Conservation (phyloP, 1,140 invertebrate genomes). For the Reticulitermes speratus region DNA sequence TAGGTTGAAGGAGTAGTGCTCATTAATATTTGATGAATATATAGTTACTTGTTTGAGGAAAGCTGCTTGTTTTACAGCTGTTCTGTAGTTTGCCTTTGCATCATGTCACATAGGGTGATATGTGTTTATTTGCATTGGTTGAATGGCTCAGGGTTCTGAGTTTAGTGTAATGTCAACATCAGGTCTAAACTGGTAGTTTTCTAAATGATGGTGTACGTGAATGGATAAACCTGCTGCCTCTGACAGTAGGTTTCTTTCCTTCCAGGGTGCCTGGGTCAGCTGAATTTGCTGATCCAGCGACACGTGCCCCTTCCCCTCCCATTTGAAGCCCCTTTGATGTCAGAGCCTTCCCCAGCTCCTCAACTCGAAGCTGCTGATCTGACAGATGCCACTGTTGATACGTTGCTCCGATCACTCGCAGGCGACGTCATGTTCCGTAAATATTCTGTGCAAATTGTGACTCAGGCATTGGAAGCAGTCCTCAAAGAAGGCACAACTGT, state of each 20-base stretch:
- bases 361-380: constrained; percentile 29
- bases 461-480: constrained; percentile 53
- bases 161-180: too few species aligned
- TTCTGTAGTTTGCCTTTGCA: too few species aligned
- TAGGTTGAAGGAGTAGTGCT: too few species aligned
- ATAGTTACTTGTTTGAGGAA: too few species aligned
- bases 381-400: constrained; percentile 32
- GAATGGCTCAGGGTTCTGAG: too few species aligned
- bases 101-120: too few species aligned
- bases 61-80: too few species aligned
- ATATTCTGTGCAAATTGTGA: constrained; percentile 35
- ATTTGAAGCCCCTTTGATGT: constrained; percentile 17
- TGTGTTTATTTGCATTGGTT: too few species aligned
- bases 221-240: constrained; percentile 12
- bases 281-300: constrained; percentile 37
- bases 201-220: background rate
- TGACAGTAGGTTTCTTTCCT: constrained; percentile 33
- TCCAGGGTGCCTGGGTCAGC: constrained; percentile 37
- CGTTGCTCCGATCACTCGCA: constrained; percentile 33
- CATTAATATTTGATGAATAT: too few species aligned
- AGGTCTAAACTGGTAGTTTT: too few species aligned
- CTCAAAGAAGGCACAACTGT: constrained; percentile 55
- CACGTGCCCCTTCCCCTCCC: constrained; percentile 30
- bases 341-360: constrained; percentile 23
- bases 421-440: constrained; percentile 36